Percentiles rank a stretch among this genome's conserved stretches.
These are phyloP conservation scores for Morpho helenor DNA, from an alignment of 2,888 invertebrate species.

Conservation along the genomic window DNA sequence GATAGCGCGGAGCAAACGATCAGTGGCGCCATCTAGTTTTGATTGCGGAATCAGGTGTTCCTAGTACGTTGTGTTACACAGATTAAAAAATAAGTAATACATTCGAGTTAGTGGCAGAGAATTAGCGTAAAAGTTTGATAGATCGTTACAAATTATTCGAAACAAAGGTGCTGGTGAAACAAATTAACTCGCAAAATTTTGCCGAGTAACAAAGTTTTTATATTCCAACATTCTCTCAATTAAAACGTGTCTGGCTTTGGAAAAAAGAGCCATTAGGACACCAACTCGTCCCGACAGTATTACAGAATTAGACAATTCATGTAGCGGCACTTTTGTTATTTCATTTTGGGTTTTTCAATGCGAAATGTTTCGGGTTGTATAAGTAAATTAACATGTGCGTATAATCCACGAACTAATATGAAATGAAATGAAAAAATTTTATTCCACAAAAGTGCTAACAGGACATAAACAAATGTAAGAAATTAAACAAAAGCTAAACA, in stretches of 20 bases:
- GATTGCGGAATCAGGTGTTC: too few species aligned
- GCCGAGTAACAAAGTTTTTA: constrained; percentile 16
- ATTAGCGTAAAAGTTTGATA: too few species aligned
- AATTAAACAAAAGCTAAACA: too few species aligned
- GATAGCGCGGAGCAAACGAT: too few species aligned
- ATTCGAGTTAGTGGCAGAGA: too few species aligned
- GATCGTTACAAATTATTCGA: constrained; percentile 2
- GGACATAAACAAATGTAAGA: too few species aligned
- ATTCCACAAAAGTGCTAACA: too few species aligned
- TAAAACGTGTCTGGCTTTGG: constrained; percentile 36
- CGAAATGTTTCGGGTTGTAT: neutral
- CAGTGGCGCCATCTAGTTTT: too few species aligned
- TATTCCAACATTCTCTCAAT: constrained; percentile 33
- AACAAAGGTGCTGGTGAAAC: constrained; percentile 10
- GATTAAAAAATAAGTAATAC: too few species aligned
- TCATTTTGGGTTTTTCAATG: constrained; percentile 4
- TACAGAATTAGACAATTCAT: constrained; percentile 16
- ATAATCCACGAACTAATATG: too few species aligned
- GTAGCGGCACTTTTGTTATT: constrained; percentile 5
- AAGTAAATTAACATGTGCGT: neutral
- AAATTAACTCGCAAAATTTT: constrained; percentile 24
- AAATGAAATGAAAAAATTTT: too few species aligned
- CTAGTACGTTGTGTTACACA: too few species aligned
- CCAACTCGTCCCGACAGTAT: constrained; percentile 13
- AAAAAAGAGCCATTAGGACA: constrained; percentile 40